phyloP scores from a whole-genome alignment of 2,113 vertebrate genomes.

The Rhadina sibilatrix region DNA sequence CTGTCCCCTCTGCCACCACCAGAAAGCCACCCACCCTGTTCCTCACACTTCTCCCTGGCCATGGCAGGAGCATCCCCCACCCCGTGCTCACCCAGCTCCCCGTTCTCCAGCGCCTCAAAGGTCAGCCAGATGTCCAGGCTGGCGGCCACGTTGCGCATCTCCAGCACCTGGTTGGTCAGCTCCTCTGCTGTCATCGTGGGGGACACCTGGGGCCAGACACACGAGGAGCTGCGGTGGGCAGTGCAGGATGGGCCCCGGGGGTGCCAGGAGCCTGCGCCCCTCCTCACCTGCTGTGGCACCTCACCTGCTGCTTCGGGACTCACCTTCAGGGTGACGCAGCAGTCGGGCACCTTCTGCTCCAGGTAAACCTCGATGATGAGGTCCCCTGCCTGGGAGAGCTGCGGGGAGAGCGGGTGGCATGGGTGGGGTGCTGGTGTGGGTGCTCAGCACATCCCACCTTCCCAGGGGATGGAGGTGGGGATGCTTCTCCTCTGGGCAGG shows the following conservation, averaged over 20 bases:
- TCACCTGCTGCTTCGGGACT: constrained; percentile 30
- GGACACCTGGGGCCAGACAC: constrained; percentile 80
- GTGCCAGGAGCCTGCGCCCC: not conserved
- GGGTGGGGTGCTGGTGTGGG: accelerated
- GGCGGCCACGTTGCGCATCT: constrained; percentile 86
- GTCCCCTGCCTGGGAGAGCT: constrained; percentile 96
- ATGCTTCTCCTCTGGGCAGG: not conserved
- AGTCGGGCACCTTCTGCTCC: constrained; percentile 90
- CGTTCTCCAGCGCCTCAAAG: constrained; percentile 90
- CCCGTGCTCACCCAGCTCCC: constrained; percentile 87
- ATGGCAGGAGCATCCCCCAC: not conserved
- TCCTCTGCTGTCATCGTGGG: constrained; percentile 93
- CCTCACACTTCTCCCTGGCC: not conserved
- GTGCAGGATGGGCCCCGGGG: not conserved
- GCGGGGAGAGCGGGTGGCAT: not conserved
- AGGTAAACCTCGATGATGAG: constrained; percentile 96
- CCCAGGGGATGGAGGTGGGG: not conserved
- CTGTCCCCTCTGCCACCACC: not conserved
- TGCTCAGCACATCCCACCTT: not conserved
- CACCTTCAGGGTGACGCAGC: constrained; percentile 95
- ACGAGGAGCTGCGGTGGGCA: accelerated
- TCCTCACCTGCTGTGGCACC: accelerated
- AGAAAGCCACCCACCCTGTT: accelerated
- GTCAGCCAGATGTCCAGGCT: constrained; percentile 92
- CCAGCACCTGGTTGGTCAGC: constrained; percentile 94